These are phyloP conservation scores for Plusia festucae DNA, from an alignment of 2,888 invertebrate species.

Conservation along the genomic window DNA sequence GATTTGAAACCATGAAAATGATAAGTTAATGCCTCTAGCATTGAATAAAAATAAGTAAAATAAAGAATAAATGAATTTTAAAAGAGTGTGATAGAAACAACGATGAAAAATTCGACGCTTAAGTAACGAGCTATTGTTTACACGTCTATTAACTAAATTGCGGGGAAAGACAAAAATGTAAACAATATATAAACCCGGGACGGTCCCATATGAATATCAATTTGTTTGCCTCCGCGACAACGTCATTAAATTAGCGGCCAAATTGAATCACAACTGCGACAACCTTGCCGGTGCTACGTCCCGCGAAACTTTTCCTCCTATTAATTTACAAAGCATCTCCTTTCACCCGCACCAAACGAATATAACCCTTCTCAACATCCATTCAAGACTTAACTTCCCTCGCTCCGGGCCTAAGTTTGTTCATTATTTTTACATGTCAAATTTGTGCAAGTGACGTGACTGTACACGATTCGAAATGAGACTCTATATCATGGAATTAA, in stretches of 20 bases:
- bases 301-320: slow-evolving; percentile 89
- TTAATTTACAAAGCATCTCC: slow-evolving; percentile 89
- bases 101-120: slow-evolving; percentile 25
- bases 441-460: slow-evolving; percentile 87
- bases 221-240: slow-evolving; percentile 86
- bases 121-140: slow-evolving; percentile 56
- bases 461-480: slow-evolving; percentile 69
- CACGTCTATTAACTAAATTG: slow-evolving; percentile 62
- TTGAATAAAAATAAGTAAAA: too few relatives aligned
- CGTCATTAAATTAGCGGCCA: slow-evolving; percentile 89
- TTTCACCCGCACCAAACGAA: slow-evolving; percentile 66
- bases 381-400: slow-evolving; percentile 76
- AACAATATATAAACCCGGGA: slow-evolving; percentile 78
- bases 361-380: slow-evolving; percentile 66
- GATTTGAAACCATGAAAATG: too few relatives aligned
- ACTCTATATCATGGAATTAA: slow-evolving; percentile 75
- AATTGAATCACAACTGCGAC: slow-evolving; percentile 89
- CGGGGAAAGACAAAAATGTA: slow-evolving; percentile 70
- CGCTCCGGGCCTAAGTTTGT: slow-evolving; percentile 79
- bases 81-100: slow-evolving; percentile 14
- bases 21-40: too few relatives aligned
- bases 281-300: slow-evolving; percentile 86
- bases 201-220: slow-evolving; percentile 89
- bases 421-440: slow-evolving; percentile 90
- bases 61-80: neutral